Base-by-base conservation (phyloP, 2,113 vertebrate species). In the Amphilophus citrinellus region DNA sequence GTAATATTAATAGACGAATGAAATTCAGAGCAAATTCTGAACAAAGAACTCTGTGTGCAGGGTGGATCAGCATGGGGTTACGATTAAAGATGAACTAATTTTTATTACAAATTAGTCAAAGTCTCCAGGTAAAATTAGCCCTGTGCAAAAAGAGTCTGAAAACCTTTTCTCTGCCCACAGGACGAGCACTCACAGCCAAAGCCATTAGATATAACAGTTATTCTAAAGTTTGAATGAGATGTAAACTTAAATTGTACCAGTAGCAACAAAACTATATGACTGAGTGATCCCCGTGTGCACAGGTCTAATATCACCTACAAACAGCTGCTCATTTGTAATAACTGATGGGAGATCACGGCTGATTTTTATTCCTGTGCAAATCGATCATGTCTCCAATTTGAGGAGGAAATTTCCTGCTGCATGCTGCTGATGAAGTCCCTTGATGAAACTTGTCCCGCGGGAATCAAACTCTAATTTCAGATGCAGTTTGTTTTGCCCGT, bases 391-490 rank as follows among this genome's bases (percentile, higher is more conserved):
- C 32, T 73, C n/a, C 58, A 30, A 79, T 87, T 87, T 82, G 63
- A 57, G 71, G n/a, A 73, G 77, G 73, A 77, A 57, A 81, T 79
- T 32, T 79, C 5, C 27, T 14, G 15, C 76, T 39, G 47, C 76
- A 58, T 30, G 76, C 42, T n/a, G 76, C 22, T 58, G 79, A 77
- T 73, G 59, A 71, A 58, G 50, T 60, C 82, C n/a, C 39, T 22
- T 27, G 57, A 80, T 81, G 58, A 81, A 80, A 73, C 71, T 4
- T 13, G 77, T 75, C 84, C 60, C 11, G 10, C 3, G 56, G 79
- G 78, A 84, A 39, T 50, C 75, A 37, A 50, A 57, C 83, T 82
- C 79, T 57, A 47, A 85, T 85, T 61, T 35, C 65, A 84, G n/a
- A 61, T 27, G 17, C 35, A 81, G 50, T 84, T 42, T 66, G 32